Evolutionary conservation across 2,888 invertebrate genomes (phyloP), one percentile per base, ranked within the genome.

Genomic region (Hyposoter dolosus): DNA sequence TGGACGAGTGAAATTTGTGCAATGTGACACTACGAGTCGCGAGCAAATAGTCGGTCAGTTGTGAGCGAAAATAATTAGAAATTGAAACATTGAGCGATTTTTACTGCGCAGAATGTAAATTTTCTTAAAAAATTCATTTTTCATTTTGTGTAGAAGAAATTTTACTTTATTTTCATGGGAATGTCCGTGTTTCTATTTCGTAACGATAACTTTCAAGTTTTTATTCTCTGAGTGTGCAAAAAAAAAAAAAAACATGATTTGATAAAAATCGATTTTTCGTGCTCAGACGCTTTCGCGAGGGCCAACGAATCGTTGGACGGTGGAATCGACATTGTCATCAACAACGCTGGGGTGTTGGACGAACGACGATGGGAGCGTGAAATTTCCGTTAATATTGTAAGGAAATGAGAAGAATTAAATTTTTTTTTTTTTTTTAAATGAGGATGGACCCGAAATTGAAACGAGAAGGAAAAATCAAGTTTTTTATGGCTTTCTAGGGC

Each of bases 311-410:
- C 96, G 88, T 96, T 97, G 92, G 97, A 96, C 5, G 74, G 60
- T 77, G 95, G 96, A 43, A 94, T 97, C 87, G 97, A 97, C 92
- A 96, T 97, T 86, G 97, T 97, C 3, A 95, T 97, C 83, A 97
- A 97, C 93, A 97, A 97, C 93, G 97, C 97, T 12, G 97, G 97
- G 5, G 96, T 97, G 68, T 96, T 97, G 95, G 97, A 97, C 91
- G 97, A 97, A 91, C 94, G 96, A 88, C 95, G 96, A 90, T 97
- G 97, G 97, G 96, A 97, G 91, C 94, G 96, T 17, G 96, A 97
- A 94, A 96, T 97, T 32, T 96, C 97, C 88, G 96, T 97, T 1
- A 97, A 97, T 93, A 95, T 97, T 94, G 97, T 97, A 94, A 95
- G 95, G 68, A 10, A 75, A 28, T 23, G 71, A 28, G 35, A 77